These are phyloP conservation scores for Morone chrysops DNA, from an alignment of 2,113 vertebrate species.

Conservation along the genomic window DNA sequence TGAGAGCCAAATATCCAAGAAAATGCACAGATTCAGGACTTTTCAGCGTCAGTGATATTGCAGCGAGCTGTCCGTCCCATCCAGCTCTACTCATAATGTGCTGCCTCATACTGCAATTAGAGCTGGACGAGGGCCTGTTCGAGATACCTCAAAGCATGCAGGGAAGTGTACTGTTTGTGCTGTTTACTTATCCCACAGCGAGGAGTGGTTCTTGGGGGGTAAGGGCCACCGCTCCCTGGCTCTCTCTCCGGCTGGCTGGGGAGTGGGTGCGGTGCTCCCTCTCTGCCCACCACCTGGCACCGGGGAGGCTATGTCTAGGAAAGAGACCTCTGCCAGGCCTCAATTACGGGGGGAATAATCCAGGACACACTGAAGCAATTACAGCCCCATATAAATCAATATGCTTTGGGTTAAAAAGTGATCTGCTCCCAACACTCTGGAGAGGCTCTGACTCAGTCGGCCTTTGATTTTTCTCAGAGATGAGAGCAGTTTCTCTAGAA, in stretches of 20 bases:
- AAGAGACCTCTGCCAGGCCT: constrained; percentile 79
- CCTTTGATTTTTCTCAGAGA: constrained; percentile 70
- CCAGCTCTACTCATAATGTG: constrained; percentile 15
- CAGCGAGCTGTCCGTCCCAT: constrained; percentile 1
- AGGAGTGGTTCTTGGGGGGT: constrained; percentile 41
- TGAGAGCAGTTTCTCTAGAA: constrained; percentile 51
- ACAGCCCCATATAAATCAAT: constrained; percentile 85
- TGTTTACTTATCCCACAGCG: constrained; percentile 50
- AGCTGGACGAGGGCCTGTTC: constrained; percentile 26
- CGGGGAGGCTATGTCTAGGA: constrained; percentile 72
- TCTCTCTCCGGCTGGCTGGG: constrained; percentile 36
- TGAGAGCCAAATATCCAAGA: constrained; percentile 1
- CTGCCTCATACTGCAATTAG: constrained; percentile 34
- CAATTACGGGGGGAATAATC: constrained; percentile 83
- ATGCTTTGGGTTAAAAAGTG: constrained; percentile 82
- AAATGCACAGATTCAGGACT: constrained; percentile 26
- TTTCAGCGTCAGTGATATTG: constrained; percentile 16
- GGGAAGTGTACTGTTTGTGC: constrained; percentile 38
- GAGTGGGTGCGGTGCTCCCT: constrained; percentile 70
- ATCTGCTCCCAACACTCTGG: constrained; percentile 79
- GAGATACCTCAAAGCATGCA: constrained; percentile 32
- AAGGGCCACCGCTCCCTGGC: constrained; percentile 51
- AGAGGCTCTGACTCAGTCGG: constrained; percentile 70
- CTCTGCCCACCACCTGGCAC: constrained; percentile 79
- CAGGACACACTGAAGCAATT: constrained; percentile 87